Evolutionary conservation across 2,113 vertebrate species (phyloP).

Genomic region (Herpailurus yagouaroundi): DNA sequence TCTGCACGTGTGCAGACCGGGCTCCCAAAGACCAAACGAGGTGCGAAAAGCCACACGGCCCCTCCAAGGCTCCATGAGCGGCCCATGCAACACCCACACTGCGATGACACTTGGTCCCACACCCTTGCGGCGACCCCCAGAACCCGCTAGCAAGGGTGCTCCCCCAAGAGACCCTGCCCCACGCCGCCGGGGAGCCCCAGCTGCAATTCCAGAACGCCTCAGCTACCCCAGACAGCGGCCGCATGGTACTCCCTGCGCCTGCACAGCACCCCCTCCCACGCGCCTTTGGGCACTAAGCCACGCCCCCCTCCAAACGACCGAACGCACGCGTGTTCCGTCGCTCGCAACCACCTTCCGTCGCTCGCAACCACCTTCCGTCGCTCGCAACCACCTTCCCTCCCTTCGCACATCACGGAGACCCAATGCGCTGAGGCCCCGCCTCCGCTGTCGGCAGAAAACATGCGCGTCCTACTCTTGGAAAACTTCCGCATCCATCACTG

Average conservation of each 20-base stretch:
- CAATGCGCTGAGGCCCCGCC: not conserved
- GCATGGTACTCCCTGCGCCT: not conserved
- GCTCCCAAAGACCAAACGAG: not conserved
- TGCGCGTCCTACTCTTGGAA: accelerated
- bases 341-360: accelerated
- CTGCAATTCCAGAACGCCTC: accelerated
- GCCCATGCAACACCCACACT: too few relatives aligned
- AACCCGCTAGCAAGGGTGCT: not conserved
- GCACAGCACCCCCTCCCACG: too few relatives aligned
- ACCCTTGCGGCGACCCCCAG: not conserved
- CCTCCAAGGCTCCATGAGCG: not conserved
- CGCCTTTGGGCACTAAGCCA: not conserved
- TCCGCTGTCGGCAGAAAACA: too few relatives aligned
- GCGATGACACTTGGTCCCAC: not conserved
- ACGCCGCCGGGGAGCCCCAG: not conserved
- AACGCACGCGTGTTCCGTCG: accelerated
- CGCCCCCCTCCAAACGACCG: not conserved
- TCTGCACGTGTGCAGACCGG: too few relatives aligned
- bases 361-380: accelerated
- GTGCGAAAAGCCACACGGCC: not conserved
- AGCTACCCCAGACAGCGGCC: accelerated
- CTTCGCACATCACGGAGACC: not conserved
- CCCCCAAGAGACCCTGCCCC: not conserved
- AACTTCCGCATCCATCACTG: too few relatives aligned
- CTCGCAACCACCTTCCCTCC: accelerated